phyloP scores from a whole-genome alignment of 2,113 vertebrate genomes.

The Dryoscopus gambensis region DNA sequence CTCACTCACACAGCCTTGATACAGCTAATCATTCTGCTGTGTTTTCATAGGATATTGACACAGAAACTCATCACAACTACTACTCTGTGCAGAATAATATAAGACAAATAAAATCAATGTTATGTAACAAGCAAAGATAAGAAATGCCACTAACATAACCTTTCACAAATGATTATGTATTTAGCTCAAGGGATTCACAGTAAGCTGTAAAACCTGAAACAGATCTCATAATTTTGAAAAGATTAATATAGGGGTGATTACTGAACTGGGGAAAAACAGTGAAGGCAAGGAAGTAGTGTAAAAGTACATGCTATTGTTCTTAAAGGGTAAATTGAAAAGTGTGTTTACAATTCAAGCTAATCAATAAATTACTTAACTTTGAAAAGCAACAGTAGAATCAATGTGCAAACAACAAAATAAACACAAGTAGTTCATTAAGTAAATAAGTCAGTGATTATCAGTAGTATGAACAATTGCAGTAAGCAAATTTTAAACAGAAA shows the following conservation, averaged over 20 bases:
- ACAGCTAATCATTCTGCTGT: not conserved
- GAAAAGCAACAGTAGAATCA: not conserved
- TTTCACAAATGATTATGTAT: not conserved
- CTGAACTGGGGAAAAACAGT: not conserved
- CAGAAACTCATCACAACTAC: not conserved
- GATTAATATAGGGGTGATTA: not conserved
- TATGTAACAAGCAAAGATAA: not conserved
- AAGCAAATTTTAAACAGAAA: not conserved
- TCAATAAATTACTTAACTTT: not conserved
- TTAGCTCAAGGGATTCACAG: not conserved
- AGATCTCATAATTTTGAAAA: not conserved
- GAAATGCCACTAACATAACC: not conserved
- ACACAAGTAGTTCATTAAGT: not conserved
- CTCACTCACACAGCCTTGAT: not conserved
- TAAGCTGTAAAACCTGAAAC: not conserved
- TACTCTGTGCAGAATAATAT: not conserved
- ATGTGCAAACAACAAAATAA: not conserved
- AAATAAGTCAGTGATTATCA: not conserved
- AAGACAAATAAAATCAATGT: conserved; percentile 18
- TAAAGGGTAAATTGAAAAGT: not conserved
- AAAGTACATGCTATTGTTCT: not conserved
- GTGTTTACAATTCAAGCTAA: not conserved
- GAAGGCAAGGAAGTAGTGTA: not conserved
- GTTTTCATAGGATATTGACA: not conserved
- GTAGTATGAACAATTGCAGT: not conserved